phyloP scores from a whole-genome alignment of 2,888 invertebrate genomes.

The Coenonympha arcania region DNA sequence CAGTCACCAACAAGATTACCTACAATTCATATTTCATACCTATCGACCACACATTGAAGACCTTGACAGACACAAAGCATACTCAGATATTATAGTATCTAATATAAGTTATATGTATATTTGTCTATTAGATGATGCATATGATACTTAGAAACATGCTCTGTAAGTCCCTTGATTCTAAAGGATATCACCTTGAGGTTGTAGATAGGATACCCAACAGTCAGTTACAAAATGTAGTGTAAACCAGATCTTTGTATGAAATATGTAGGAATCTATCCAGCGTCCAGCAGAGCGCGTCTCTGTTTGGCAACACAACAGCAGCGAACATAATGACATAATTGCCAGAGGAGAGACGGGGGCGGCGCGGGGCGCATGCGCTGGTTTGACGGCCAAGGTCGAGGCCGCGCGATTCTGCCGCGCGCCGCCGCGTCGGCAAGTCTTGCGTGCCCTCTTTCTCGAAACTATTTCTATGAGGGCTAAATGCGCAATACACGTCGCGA shows the following conservation, averaged over 20 bases:
- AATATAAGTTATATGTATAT: not conserved
- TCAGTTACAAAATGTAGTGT: not conserved
- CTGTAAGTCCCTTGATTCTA: not conserved
- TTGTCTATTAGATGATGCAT: not conserved
- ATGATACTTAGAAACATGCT: not conserved
- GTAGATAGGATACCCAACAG: not conserved
- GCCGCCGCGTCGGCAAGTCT: conserved; percentile 66
- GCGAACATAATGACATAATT: conserved; percentile 72
- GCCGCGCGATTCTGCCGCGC: conserved; percentile 67
- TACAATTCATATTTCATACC: not conserved
- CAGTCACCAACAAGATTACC: not conserved
- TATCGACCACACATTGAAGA: not conserved
- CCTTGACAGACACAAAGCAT: conserved; percentile 4
- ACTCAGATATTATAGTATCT: not conserved
- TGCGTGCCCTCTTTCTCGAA: conserved; percentile 55
- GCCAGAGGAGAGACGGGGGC: conserved; percentile 48
- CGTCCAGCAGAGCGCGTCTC: conserved; percentile 54
- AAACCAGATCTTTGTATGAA: conserved; percentile 13
- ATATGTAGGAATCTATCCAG: conserved; percentile 34
- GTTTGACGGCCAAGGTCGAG: conserved; percentile 75
- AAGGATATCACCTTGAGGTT: not conserved
- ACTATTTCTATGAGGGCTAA: conserved; percentile 45
- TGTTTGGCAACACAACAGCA: conserved; percentile 64
- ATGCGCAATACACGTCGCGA: conserved; percentile 58
- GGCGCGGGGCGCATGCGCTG: conserved; percentile 69